phyloP scores from a whole-genome alignment of 2,113 vertebrate genomes.

The Tursiops truncatus region DNA sequence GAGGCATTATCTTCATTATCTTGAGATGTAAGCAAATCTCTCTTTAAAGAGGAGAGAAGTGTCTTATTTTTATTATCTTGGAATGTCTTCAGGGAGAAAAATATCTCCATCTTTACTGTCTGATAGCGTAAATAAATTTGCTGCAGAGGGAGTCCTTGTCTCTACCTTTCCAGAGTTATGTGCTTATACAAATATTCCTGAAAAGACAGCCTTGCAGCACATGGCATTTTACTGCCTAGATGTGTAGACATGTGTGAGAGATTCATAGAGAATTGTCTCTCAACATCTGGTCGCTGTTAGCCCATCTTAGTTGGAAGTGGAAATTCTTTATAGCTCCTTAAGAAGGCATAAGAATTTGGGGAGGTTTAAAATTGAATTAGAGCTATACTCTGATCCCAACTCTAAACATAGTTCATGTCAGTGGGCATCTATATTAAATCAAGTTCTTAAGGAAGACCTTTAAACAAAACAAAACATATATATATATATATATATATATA shows the following conservation, averaged over 20 bases:
- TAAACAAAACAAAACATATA: background rate
- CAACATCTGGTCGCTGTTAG: background rate
- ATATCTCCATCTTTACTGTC: background rate
- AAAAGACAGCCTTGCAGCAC: background rate
- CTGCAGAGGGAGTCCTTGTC: background rate
- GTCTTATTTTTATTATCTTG: background rate
- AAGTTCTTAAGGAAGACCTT: background rate
- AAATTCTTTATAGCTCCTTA: background rate
- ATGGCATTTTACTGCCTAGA: background rate
- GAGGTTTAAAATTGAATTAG: background rate
- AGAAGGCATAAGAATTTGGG: background rate
- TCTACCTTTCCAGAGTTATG: background rate
- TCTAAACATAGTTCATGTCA: background rate
- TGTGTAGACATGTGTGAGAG: background rate
- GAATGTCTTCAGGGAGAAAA: background rate
- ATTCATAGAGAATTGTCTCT: background rate
- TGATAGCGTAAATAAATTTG: constrained; percentile 12
- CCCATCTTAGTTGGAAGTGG: background rate
- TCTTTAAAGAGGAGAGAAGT: background rate
- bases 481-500: background rate
- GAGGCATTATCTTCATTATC: background rate
- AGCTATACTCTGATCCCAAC: background rate
- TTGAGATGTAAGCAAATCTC: background rate
- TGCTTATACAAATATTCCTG: background rate
- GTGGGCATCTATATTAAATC: background rate